Evolutionary conservation across 2,888 invertebrate species (phyloP), one percentile per base, ranked within the genome.

Genomic region (Pseudococcus viburni): DNA sequence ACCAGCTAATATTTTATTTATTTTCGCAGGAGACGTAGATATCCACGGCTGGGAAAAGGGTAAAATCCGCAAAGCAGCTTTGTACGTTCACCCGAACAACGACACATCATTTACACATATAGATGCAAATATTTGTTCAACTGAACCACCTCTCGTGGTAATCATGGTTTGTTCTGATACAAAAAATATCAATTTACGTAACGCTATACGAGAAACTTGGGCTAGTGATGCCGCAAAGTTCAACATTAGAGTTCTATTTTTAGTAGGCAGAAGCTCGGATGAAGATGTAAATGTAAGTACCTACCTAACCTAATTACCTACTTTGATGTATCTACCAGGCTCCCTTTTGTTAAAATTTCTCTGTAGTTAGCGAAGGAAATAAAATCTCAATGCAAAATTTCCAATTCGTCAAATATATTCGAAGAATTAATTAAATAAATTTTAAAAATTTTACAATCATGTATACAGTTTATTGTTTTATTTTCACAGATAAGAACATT

Each of bases 91-190:
- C 42, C 80, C 80, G 9, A 15, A 80, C n/a, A 80, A 42, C 9
- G 80, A 80, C 22, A 80, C 80, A n/a, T 15, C 80, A 33, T 46
- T 80, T 46, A 80, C 80, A 6, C n/a, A 80, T n/a, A 3, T 15
- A 42, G 42, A 80, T n/a, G 33, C 80, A 19, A 80, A 80, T 80
- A 80, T 80, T 80, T 80, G 80, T 22, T 80, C 80, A n/a, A n/a
- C 12, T 9, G 12, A 80, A 33, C 8, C 42, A 42, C 80, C 42
- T 42, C 46, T 80, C 4, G 80, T 80, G 7, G 1, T 80, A 39
- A 80, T 80, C 39, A 80, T 80, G 15, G 46, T 80, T 22, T 80
- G 80, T 42, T 80, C 80, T 7, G 80, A 80, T 19, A 80, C 42
- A 42, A 80, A 42, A 80, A 80, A 80, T 42, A 9, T 0, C 7